Evolutionary conservation across 2,797 vertebrate genomes (phyloP).

Genomic region (Acanthopagrus latus): DNA sequence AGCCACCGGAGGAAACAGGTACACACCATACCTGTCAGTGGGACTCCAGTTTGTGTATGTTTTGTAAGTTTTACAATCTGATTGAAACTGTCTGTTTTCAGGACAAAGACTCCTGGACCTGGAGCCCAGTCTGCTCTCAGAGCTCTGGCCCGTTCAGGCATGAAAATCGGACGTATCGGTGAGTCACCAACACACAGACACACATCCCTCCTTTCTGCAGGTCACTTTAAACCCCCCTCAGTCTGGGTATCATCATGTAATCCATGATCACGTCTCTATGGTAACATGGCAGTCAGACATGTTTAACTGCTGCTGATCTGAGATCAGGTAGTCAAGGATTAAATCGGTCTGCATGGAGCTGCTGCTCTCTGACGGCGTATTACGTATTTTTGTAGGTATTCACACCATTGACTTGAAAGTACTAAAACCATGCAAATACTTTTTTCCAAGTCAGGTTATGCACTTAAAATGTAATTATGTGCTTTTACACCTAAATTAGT

Average conservation of each 20-base stretch:
- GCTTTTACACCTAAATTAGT: too few relatives aligned
- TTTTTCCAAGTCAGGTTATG: too few relatives aligned
- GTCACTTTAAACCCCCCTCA: too few relatives aligned
- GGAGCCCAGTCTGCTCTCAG: slow-evolving; percentile 97
- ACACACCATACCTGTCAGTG: not conserved
- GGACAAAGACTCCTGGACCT: slow-evolving; percentile 98
- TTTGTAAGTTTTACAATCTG: not conserved
- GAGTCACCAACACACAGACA: slow-evolving; percentile 64
- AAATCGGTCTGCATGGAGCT: not conserved
- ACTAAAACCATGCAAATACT: too few relatives aligned
- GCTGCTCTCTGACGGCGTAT: too few relatives aligned
- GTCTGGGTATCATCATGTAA: too few relatives aligned
- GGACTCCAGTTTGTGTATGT: not conserved
- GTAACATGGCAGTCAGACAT: not conserved
- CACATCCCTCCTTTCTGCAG: too few relatives aligned
- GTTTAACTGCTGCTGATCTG: too few relatives aligned
- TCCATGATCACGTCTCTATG: not conserved
- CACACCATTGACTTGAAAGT: too few relatives aligned
- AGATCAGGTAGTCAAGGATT: not conserved
- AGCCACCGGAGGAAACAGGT: slow-evolving; percentile 97
- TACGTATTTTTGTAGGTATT: too few relatives aligned
- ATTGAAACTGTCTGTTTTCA: slow-evolving; percentile 61
- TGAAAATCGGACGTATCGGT: slow-evolving; percentile 99
- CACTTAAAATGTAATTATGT: too few relatives aligned
- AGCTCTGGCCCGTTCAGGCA: slow-evolving; percentile 96